Conservation (phyloP, 1,140 invertebrate species). For the Trachymyrmex cornetzi region DNA sequence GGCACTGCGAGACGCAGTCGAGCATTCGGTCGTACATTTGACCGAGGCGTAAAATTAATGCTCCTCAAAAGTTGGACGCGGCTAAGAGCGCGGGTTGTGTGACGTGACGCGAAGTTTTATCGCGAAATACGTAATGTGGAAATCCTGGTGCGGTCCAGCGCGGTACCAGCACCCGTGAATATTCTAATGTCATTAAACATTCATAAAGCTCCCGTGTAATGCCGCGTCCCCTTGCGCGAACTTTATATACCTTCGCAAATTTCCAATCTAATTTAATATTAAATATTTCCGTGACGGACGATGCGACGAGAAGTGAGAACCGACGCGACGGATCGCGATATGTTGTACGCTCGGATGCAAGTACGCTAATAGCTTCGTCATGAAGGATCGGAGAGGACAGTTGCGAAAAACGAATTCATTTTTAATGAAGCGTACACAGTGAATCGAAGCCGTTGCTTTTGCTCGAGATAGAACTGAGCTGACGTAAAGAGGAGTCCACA, state of each 20-base stretch:
- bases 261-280: constrained; percentile 53
- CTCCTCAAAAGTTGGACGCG: constrained; percentile 50
- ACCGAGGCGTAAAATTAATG: constrained; percentile 60
- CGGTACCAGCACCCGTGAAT: constrained; percentile 65
- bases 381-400: neutral
- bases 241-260: constrained; percentile 48
- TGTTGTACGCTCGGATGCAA: neutral
- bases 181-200: constrained; percentile 76
- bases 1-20: constrained; percentile 20
- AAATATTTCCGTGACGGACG: constrained; percentile 41
- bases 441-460: neutral
- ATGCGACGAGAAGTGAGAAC: constrained; percentile 4
- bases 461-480: neutral
- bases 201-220: constrained; percentile 66
- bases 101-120: constrained; percentile 68
- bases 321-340: neutral
- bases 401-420: constrained; percentile 29
- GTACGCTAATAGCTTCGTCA: neutral
- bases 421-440: constrained; percentile 3
- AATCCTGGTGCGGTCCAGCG: constrained; percentile 33
- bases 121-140: constrained; percentile 70
- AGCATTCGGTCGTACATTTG: constrained; percentile 50
- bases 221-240: constrained; percentile 25
- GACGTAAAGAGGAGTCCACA: neutral
- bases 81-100: constrained; percentile 50